Conservation (phyloP, 2,888 invertebrate species). For the Microplitis manilae region DNA sequence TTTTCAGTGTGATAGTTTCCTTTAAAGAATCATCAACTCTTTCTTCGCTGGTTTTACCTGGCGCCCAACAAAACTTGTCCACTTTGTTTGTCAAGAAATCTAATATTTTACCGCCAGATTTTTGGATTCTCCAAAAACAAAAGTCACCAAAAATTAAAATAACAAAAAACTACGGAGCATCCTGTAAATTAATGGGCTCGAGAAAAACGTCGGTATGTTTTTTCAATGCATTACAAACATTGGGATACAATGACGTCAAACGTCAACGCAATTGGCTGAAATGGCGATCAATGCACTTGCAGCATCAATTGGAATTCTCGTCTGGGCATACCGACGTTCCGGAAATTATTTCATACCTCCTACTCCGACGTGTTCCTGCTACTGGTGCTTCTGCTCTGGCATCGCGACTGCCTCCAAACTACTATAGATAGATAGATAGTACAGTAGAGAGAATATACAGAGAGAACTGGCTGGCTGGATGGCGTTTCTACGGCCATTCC, state of each 20-base stretch:
- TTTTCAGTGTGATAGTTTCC: slow-evolving; percentile 31
- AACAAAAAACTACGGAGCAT: neutral
- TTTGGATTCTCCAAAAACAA: neutral
- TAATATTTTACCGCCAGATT: neutral
- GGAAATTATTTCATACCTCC: slow-evolving; percentile 55
- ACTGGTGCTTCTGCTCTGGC: slow-evolving; percentile 16
- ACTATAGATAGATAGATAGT: neutral
- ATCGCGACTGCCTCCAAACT: neutral
- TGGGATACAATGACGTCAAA: slow-evolving; percentile 4
- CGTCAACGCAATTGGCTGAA: slow-evolving; percentile 10
- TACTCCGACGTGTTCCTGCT: slow-evolving; percentile 13
- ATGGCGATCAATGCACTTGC: slow-evolving; percentile 16
- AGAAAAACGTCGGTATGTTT: neutral
- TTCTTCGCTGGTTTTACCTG: slow-evolving; percentile 2
- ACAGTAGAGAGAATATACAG: neutral
- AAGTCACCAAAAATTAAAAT: neutral
- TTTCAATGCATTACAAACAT: slow-evolving; percentile 8
- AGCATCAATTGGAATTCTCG: slow-evolving; percentile 36
- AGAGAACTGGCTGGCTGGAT: slow-evolving; percentile 16
- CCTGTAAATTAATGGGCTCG: too few relatives aligned
- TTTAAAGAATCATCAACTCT: slow-evolving; percentile 34
- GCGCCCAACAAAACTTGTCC: slow-evolving; percentile 17
- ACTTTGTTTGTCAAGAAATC: neutral
- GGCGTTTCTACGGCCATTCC: slow-evolving; percentile 30
- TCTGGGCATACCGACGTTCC: slow-evolving; percentile 50